These are phyloP conservation scores for Venusia cambrica DNA, from an alignment of 2,888 invertebrate species.

Conservation along the genomic window DNA sequence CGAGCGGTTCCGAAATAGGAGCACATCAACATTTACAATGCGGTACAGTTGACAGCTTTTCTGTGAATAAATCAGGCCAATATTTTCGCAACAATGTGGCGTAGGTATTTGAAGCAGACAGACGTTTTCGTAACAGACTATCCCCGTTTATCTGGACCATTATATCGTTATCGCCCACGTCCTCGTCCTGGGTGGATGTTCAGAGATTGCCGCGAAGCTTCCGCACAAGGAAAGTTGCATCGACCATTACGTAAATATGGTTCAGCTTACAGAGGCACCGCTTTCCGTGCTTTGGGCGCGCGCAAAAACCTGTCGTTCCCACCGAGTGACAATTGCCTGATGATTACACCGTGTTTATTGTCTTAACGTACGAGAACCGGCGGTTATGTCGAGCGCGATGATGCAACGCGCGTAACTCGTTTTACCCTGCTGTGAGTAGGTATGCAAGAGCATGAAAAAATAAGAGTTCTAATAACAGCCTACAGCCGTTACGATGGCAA, in stretches of 20 bases:
- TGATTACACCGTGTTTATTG: slow-evolving; percentile 64
- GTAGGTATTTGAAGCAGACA: slow-evolving; percentile 4
- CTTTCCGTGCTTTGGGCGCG: slow-evolving; percentile 53
- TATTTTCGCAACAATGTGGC: slow-evolving; percentile 11
- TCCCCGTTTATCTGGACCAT: slow-evolving; percentile 13
- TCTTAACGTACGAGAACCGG: slow-evolving; percentile 50
- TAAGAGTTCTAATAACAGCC: slow-evolving; percentile 34
- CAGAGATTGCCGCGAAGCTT: slow-evolving; percentile 27
- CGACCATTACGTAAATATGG: slow-evolving; percentile 63
- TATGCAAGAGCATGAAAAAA: slow-evolving; percentile 32
- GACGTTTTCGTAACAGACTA: slow-evolving; percentile 11
- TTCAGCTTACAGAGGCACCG: slow-evolving; percentile 44
- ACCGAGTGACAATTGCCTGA: slow-evolving; percentile 55
- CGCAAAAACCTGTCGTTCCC: slow-evolving; percentile 64
- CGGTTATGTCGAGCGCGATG: slow-evolving; percentile 53
- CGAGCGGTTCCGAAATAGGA: slow-evolving; percentile 1
- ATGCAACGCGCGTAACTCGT: slow-evolving; percentile 46
- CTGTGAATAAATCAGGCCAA: slow-evolving; percentile 8
- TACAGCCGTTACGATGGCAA: slow-evolving; percentile 24
- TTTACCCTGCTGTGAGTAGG: slow-evolving; percentile 30
- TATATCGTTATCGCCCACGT: slow-evolving; percentile 17
- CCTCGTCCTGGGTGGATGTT: slow-evolving; percentile 13
- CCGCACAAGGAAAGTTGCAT: slow-evolving; percentile 49
- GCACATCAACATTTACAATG: slow-evolving; percentile 5
- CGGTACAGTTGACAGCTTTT: slow-evolving; percentile 1